Conservation (phyloP, 2,888 invertebrate species). For the Thumatha senex region DNA sequence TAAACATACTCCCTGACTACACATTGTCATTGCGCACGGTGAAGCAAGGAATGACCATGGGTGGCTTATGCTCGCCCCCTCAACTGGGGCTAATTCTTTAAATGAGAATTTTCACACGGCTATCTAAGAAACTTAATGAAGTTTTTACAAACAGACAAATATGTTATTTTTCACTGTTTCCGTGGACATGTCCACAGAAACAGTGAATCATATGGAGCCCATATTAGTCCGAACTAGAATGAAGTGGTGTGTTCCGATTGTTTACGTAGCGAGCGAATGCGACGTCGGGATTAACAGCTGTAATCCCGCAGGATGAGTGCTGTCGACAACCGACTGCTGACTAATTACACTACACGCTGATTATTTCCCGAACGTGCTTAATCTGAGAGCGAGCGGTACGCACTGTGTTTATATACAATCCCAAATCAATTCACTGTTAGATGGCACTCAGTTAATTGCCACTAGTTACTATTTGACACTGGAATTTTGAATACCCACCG, state of each 20-base stretch:
- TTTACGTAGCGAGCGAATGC: slow-evolving; percentile 22
- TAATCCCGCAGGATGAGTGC: slow-evolving; percentile 21
- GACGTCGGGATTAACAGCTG: slow-evolving; percentile 19
- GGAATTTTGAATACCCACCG: too few relatives aligned
- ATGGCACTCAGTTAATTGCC: not conserved
- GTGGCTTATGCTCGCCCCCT: too few relatives aligned
- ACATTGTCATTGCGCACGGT: too few relatives aligned
- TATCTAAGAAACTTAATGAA: too few relatives aligned
- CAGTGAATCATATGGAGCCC: not conserved
- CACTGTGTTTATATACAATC: not conserved
- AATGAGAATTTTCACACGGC: too few relatives aligned
- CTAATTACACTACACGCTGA: slow-evolving; percentile 5
- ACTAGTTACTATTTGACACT: not conserved
- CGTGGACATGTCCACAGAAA: not conserved
- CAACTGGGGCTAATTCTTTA: too few relatives aligned
- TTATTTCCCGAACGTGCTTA: slow-evolving; percentile 8
- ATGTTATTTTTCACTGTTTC: too few relatives aligned
- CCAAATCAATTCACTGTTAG: slow-evolving; percentile 2
- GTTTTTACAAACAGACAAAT: too few relatives aligned
- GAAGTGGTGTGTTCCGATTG: slow-evolving; percentile 8
- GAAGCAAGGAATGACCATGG: too few relatives aligned
- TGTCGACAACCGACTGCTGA: slow-evolving; percentile 6
- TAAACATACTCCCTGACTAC: too few relatives aligned
- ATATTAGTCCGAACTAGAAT: too few relatives aligned
- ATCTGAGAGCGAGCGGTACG: too few relatives aligned